phyloP scores from a whole-genome alignment of 1,140 invertebrate species.

The Aphidius ervi region DNA sequence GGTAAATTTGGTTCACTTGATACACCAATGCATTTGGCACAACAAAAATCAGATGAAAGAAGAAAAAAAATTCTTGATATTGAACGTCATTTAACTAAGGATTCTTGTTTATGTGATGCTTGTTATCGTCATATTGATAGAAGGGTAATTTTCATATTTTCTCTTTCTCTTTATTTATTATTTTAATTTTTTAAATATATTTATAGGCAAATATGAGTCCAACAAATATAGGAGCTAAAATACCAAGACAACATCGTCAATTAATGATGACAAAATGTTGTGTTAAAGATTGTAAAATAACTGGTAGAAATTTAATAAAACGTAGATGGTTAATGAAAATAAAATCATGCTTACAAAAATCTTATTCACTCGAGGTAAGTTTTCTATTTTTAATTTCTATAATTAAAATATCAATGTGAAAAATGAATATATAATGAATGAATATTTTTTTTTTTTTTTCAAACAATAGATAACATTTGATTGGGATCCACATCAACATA shows the following conservation, averaged over 20 bases:
- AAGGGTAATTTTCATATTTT: conserved; percentile 64
- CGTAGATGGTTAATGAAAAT: conserved; percentile 76
- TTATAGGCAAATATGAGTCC: conserved; percentile 47
- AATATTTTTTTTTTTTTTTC: conserved; percentile 7
- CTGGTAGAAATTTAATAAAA: conserved; percentile 65
- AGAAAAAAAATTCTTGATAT: conserved; percentile 72
- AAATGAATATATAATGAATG: no score
- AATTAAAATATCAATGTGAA: no score
- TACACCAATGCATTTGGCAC: conserved; percentile 79
- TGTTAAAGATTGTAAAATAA: conserved; percentile 55
- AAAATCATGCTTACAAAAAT: conserved; percentile 65
- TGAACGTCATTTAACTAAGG: conserved; percentile 71
- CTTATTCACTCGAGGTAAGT: neutral
- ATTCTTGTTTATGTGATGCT: conserved; percentile 79
- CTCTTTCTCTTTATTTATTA: neutral
- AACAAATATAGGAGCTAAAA: conserved; percentile 42
- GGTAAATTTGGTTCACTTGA: conserved; percentile 80
- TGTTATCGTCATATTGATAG: conserved; percentile 79
- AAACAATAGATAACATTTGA: conserved; percentile 42
- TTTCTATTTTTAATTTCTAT: neutral
- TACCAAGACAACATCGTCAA: conserved; percentile 45
- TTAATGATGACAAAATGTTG: conserved; percentile 47
- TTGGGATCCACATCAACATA: conserved; percentile 50
- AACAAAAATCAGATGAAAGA: conserved; percentile 73
- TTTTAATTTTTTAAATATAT: conserved; percentile 8